Percentiles rank a stretch among this genome's conserved stretches.
These are phyloP conservation scores for Aix galericulata DNA, from an alignment of 2,113 vertebrate species.

Conservation along the genomic window DNA sequence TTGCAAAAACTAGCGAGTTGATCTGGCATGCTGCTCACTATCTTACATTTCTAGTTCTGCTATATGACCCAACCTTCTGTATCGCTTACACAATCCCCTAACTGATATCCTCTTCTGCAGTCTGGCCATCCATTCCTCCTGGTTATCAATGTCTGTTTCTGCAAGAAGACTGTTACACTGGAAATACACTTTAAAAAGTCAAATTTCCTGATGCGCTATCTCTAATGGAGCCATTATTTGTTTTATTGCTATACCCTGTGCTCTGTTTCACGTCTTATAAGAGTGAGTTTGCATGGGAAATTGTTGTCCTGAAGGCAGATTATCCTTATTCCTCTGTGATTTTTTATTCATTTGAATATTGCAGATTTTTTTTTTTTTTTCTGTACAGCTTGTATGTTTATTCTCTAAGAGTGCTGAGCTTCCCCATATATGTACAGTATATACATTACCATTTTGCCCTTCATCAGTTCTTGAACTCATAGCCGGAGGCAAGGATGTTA, in stretches of 20 bases:
- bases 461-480: constrained; percentile 61
- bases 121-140: constrained; percentile 6
- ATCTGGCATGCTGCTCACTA: neutral
- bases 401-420: neutral
- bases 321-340: neutral
- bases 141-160: constrained; percentile 26
- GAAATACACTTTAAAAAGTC: constrained; percentile 30
- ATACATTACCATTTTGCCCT: constrained; percentile 55
- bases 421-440: neutral
- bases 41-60: neutral
- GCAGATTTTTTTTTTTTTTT: neutral
- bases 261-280: neutral
- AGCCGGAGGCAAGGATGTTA: constrained; percentile 70
- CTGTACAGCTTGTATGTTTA: neutral
- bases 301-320: neutral
- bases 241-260: neutral
- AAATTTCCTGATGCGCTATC: neutral
- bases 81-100: neutral
- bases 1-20: neutral
- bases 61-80: neutral
- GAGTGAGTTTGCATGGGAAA: constrained; percentile 2
- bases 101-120: neutral
- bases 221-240: neutral
- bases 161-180: neutral
- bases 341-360: neutral